phyloP scores from a whole-genome alignment of 2,888 invertebrate genomes.

The Phorcus lineatus region DNA sequence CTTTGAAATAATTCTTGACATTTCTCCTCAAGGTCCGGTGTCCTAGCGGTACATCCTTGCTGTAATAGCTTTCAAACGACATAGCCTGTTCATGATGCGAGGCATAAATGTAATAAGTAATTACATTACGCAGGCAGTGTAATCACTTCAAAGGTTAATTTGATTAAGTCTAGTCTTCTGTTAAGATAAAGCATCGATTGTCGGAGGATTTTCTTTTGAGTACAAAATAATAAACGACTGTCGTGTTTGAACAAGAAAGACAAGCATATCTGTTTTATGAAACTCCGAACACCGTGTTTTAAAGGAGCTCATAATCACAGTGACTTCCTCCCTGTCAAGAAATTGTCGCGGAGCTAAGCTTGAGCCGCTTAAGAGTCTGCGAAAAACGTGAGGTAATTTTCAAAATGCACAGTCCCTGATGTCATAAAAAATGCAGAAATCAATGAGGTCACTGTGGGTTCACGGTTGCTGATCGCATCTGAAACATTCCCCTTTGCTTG shows the following conservation, averaged over 20 bases:
- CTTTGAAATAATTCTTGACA: too few species aligned
- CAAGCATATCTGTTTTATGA: neutral
- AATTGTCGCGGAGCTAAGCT: neutral
- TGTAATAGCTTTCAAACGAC: too few species aligned
- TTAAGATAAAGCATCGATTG: neutral
- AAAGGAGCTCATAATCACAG: too few species aligned
- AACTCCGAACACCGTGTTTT: neutral
- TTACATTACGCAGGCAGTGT: too few species aligned
- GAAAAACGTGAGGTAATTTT: conserved; percentile 5
- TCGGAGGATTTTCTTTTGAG: neutral
- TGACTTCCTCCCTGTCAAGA: neutral
- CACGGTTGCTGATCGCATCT: neutral
- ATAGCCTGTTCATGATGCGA: too few species aligned
- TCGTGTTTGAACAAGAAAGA: neutral
- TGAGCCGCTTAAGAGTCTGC: neutral
- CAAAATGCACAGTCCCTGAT: neutral
- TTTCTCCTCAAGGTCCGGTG: too few species aligned
- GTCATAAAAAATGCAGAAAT: neutral
- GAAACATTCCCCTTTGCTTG: neutral
- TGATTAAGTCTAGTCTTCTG: too few species aligned
- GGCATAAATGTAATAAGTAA: too few species aligned
- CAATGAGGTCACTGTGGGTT: neutral
- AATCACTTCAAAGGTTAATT: too few species aligned
- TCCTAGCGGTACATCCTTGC: too few species aligned
- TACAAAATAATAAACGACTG: neutral